Base-by-base conservation (phyloP, 2,113 vertebrate species). In the Pheucticus melanocephalus region DNA sequence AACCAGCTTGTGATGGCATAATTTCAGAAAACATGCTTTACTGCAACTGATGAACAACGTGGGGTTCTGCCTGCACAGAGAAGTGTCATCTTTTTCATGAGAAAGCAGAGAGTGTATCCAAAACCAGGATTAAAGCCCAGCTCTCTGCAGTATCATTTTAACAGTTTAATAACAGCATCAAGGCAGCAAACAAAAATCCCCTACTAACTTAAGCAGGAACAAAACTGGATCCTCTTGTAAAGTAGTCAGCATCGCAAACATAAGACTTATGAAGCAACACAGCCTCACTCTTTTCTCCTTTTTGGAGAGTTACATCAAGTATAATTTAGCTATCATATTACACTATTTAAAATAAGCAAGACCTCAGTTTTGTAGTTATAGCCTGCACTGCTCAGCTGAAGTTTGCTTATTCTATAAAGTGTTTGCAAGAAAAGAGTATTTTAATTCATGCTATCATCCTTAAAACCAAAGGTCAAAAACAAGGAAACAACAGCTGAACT, bases 381-480 rank as follows among this genome's bases (percentile, higher is more conserved):
- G 45, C 57, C 11, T 59, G 18, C 23, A 71, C 48, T 35, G 16
- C 25, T 86, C 39, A 57, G 33, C 3, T 86, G 45, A 93, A 86
- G 44, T 54, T 71, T 53, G 44, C 57, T 63, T 63, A 45, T 24
- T 80, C 27, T 64, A 40, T 24, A 12, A 93, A 40, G n/a, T 35
- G 4, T 24, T 56, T 89, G 48, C 44, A 75, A 88, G 51, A 92
- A 92, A 91, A 75, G 48, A 1, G 0, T 63, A 59, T 84, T 82
- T 68, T 50, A 48, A 95, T 89, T 93, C 90, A 84, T 5, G 18
- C 40, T 71, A 90, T 57, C 53, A 54, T 75, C 50, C 53, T 70
- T n/a, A 94, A 61, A 93, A 79, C 6, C 23, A 94, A 89, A 92
- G 94, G 76, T 72, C 45, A 84, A 92, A 90, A 93, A 20, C 28